Conservation (phyloP, 2,797 vertebrate genomes). For the Enteromius anoplus region DNA sequence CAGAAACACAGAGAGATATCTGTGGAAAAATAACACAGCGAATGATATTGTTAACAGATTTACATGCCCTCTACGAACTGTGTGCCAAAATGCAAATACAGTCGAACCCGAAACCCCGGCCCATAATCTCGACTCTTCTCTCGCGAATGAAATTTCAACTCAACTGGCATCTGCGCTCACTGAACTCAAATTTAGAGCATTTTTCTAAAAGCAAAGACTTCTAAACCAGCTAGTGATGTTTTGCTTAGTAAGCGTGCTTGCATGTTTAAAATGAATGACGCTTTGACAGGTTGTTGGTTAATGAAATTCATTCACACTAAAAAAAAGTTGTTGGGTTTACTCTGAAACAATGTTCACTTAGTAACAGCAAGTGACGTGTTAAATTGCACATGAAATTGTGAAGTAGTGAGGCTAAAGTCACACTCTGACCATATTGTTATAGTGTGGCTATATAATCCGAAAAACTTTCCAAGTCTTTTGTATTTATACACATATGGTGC, state of each 20-base stretch:
- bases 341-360: not conserved
- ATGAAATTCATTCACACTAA: not conserved
- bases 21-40: constrained; percentile 75
- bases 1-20: constrained; percentile 68
- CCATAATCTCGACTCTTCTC: not conserved
- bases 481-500: not conserved
- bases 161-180: not conserved
- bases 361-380: not conserved
- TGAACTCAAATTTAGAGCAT: not conserved
- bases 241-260: not conserved
- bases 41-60: constrained; percentile 78
- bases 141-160: not conserved
- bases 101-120: constrained; percentile 57
- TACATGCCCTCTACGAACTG: constrained; percentile 76
- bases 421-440: too few relatives aligned
- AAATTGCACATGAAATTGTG: not conserved
- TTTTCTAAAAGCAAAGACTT: not conserved
- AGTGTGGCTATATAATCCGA: not conserved
- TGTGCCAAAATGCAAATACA: constrained; percentile 75
- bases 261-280: not conserved
- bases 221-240: not conserved
- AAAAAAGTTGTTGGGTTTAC: not conserved
- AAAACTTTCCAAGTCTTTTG: not conserved
- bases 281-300: not conserved
- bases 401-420: not conserved